A percentile compares a stretch with the other conserved stretches of the same genome.
Evolutionary conservation across 2,113 vertebrate species (phyloP).

Genomic region (Scalopus aquaticus): DNA sequence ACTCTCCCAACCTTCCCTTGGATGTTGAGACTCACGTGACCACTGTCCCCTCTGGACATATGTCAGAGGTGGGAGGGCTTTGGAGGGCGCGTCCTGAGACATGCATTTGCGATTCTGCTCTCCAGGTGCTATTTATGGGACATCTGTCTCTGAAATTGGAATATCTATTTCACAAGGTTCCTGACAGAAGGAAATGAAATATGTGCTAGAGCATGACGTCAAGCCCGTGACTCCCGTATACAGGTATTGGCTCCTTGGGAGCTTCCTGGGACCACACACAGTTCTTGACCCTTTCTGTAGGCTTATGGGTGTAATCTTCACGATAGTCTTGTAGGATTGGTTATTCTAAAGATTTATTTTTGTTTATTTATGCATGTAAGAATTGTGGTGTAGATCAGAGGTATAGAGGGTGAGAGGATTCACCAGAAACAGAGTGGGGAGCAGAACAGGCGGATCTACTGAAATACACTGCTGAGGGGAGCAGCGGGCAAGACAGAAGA

Average conservation of each 20-base stretch:
- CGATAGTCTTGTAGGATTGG: neutral
- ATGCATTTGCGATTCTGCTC: neutral
- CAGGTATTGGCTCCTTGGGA: neutral
- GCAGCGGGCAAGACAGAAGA: too few relatives aligned
- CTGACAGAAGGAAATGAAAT: neutral
- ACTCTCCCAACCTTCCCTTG: neutral
- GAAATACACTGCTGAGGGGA: too few relatives aligned
- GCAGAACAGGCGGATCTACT: too few relatives aligned
- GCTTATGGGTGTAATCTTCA: neutral
- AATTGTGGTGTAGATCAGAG: too few relatives aligned
- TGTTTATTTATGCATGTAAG: neutral
- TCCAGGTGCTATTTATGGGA: neutral
- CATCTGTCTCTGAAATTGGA: neutral
- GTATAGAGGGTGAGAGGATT: too few relatives aligned
- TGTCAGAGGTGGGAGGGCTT: neutral
- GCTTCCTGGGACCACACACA: too few relatives aligned
- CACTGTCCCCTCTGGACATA: neutral
- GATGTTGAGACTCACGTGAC: neutral
- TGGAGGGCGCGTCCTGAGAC: neutral
- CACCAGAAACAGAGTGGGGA: too few relatives aligned
- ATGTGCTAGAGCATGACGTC: neutral
- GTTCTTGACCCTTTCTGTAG: neutral
- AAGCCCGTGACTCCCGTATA: neutral
- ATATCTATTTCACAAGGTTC: neutral
- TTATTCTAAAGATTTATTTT: neutral